Conservation (phyloP, 2,888 invertebrate species). For the Lycophotia porphyrea region DNA sequence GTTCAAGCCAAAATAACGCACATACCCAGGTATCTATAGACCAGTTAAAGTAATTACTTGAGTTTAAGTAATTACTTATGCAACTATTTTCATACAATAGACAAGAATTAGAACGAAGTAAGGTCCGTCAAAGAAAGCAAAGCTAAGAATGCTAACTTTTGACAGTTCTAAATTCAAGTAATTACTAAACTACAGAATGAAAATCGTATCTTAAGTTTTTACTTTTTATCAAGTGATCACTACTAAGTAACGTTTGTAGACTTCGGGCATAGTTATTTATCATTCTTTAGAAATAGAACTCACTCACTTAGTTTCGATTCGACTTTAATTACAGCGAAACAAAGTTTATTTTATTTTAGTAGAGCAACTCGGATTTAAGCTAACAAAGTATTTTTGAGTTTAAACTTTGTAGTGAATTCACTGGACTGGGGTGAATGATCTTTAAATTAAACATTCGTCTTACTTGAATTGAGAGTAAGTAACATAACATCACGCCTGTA, state of each 20-base stretch:
- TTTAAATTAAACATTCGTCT: not conserved
- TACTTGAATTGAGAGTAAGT: not conserved
- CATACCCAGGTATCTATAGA: not conserved
- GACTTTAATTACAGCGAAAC: conserved; percentile 21
- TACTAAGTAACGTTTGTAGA: not conserved
- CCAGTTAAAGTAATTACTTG: not conserved
- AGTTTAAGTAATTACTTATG: not conserved
- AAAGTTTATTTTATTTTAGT: conserved; percentile 10
- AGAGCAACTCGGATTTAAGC: not conserved
- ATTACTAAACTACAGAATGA: no score
- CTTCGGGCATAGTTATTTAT: not conserved
- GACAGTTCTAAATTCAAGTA: no score
- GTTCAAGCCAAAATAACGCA: not conserved
- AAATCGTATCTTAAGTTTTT: no score
- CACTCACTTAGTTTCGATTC: conserved; percentile 18
- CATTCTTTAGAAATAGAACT: conserved; percentile 20
- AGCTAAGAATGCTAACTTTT: no score
- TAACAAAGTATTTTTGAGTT: not conserved
- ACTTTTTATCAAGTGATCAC: no score
- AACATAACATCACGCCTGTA: not conserved
- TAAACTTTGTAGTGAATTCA: not conserved
- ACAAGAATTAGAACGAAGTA: no score
- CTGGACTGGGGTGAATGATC: conserved; percentile 15
- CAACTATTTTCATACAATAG: no score
- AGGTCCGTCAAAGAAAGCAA: no score